Base-by-base conservation (phyloP, 2,113 vertebrate genomes). In the Rostratula benghalensis region DNA sequence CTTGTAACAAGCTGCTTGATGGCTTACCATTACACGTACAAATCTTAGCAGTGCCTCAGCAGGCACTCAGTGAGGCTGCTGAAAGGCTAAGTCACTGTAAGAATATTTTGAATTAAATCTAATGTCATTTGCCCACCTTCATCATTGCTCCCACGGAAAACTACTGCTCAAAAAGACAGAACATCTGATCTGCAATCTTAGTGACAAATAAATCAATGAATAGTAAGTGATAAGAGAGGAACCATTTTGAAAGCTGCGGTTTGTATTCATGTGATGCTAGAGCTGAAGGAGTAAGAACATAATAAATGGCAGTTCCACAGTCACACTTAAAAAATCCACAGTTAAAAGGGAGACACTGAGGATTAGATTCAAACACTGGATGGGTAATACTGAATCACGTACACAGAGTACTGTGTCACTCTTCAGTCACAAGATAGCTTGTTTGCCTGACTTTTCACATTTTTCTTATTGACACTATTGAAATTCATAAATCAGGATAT, bases 1-100 rank as follows among this genome's bases (percentile, higher is more conserved):
- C 91, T 93, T 82, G 50, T 73, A 79, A 61, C 78, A 91, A 93
- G 90, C 57, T 78, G 69, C 80, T 63, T n/a, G 71, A 37, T 37
- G 64, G 73, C 43, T 63, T 87, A n/a, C 64, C 57, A 7, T 87
- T 57, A 56, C 77, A 56, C 5, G 9, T 4, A 17, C 31, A 79
- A 82, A 64, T 65, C 71, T 71, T n/a, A 83, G 83, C 76, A 48
- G 9, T 24, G 67, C 76, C 83, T 50, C 83, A 77, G 94, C 76
- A 87, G 71, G 46, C 76, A 31, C 45, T 69, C 50, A 30, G 67
- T 35, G 56, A 35, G 0, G 23, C 59, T 30, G 48, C 77, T 17
- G 30, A 13, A 67, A 87, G 28, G 4, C 16, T 7, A 3, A 31
- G 50, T 1, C 59, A 23, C 65, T 11, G 21, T 8, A 41, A 80